Base-by-base conservation (phyloP, 2,888 invertebrate species). In the Neoascia interrupta region DNA sequence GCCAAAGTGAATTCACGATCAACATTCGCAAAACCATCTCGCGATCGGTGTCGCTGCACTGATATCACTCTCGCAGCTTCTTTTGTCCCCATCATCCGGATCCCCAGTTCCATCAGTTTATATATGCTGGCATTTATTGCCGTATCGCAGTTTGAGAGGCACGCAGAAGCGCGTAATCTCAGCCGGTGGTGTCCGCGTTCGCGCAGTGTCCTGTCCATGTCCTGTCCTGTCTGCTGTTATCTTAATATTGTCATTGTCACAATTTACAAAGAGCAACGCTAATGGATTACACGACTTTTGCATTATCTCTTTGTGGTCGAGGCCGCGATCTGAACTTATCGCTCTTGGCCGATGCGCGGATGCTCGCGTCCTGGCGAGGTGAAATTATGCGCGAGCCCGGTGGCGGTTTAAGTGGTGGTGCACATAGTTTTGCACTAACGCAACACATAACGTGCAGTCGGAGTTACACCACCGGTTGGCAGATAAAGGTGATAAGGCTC, bases 181-280 rank as follows among this genome's bases (percentile, higher is more conserved):
- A 60, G 37, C 3, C 31, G 8, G 8, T 31, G 31, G 31, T 31
- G 31, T 6, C 31, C 31, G 8, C 8, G 31, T 31, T 73, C 41
- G 68, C 73, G 51, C 68, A 80, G 53, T 80, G 80, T 80, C 80
- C 80, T 80, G 74, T 80, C 76, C 72, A 72, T 69, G 39, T 61
- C 66, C 60, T 56, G 69, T 69, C 69, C 72, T 75, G 80, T 75
- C 75, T 18, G 56, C 83, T 86, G 86, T 87, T 87, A 88, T 88
- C 88, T 87, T 86, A 87, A 88, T 87, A 88, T 88, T 88, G 88
- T 88, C 88, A 88, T 88, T 88, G 88, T 88, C 88, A 88, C 88
- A 88, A 87, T 87, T 87, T 86, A 86, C 87, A 86, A 87, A 84
- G 85, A 86, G 86, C 85, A 84, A 86, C 87, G 87, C 88, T 88